Evolutionary conservation across 2,113 vertebrate species (phyloP), one percentile per base, ranked within the genome.

Genomic region (Procavia capensis): DNA sequence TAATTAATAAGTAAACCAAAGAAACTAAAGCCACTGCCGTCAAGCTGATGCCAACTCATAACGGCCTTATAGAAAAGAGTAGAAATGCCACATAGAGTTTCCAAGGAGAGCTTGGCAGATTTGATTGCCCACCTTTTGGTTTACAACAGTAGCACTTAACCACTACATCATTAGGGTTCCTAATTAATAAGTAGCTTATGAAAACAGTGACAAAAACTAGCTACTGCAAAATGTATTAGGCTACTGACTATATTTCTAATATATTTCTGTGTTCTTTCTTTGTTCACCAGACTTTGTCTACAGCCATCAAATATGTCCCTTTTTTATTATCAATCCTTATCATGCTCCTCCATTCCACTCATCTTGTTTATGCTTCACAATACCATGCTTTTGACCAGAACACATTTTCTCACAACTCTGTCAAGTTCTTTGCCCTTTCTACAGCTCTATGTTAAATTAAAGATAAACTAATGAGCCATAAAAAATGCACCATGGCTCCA

Each of bases 381-480:
- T 10, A 91, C 45, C 22, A 66, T 66, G 47, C 54, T 79, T 91
- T 68, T 54, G 20, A 93, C 54, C 91, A 66, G 5, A 87, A 63
- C 27, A 79, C 17, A 61, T 75, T 92, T 93, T 84, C 43, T 88
- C 20, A 29, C 29, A 83, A 64, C 27, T 86, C 39, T 88, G 72
- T 90, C n/a, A 93, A 79, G 81, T 84, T 45, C 63, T 76, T 78
- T 75, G 79, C 68, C 68, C 34, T 20, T 17, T 82, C 74, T 50
- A 70, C 10, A 50, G 20, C 45, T 85, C 16, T 88, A 91, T 59
- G 45, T 86, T 84, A 20, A 85, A 66, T 91, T 61, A 88, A 92
- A 96, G 41, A 80, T 90, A 93, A 96, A 88, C 63, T 85, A 88
- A 94, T 74, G 68, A 96, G 29, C 39, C 54, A 66, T 57, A 47